Percentiles rank a stretch among this genome's conserved stretches.
Conservation (phyloP, 2,797 vertebrate species). For the Chrosomus eos region DNA sequence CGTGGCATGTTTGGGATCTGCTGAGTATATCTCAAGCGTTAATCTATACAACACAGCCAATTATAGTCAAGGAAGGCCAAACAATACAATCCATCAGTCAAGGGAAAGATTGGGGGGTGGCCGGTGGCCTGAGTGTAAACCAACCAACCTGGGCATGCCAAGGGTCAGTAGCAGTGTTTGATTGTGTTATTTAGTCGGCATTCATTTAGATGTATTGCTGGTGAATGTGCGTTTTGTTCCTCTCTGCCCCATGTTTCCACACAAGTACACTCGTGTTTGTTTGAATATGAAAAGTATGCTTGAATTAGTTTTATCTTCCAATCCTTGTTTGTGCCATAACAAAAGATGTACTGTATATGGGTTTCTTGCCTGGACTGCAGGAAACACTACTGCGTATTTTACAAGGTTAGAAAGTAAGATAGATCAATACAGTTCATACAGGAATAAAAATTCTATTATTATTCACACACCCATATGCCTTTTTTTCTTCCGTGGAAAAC, state of each 20-base stretch:
- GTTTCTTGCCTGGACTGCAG: constrained; percentile 11
- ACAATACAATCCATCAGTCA: constrained; percentile 84
- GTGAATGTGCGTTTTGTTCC: constrained; percentile 80
- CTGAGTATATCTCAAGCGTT: constrained; percentile 81
- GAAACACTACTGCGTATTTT: background rate
- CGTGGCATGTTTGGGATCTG: constrained; percentile 84
- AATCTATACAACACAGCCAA: constrained; percentile 83
- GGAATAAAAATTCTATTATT: background rate
- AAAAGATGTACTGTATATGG: constrained; percentile 25
- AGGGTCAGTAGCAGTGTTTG: constrained; percentile 79
- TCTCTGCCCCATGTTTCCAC: constrained; percentile 62
- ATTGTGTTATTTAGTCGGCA: constrained; percentile 76
- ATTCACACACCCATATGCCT: background rate
- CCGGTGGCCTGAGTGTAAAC: constrained; percentile 73
- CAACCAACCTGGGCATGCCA: constrained; percentile 74
- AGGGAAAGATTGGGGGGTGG: constrained; percentile 61
- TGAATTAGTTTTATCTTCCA: constrained; percentile 72
- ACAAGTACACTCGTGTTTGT: constrained; percentile 79
- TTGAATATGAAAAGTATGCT: constrained; percentile 80
- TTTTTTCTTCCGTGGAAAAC: background rate
- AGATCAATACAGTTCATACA: background rate
- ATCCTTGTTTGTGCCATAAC: constrained; percentile 44
- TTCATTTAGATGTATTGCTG: constrained; percentile 62
- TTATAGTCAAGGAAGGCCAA: constrained; percentile 82
- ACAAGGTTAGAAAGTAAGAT: background rate